Evolutionary conservation across 2,113 vertebrate species (phyloP).

Genomic region (Notothenia coriiceps): DNA sequence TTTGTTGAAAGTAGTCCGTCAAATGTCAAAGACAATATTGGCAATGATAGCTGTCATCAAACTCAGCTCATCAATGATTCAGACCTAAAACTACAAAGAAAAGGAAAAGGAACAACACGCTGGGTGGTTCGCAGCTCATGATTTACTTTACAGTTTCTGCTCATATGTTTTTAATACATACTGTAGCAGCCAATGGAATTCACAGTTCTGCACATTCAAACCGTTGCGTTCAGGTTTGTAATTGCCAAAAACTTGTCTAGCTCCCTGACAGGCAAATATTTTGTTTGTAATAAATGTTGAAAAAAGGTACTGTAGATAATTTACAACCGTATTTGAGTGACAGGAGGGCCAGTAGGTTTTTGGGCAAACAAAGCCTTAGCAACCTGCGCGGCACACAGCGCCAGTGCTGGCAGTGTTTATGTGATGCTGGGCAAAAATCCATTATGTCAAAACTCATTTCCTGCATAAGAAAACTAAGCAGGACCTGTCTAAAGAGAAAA

Average conservation of each 20-base stretch:
- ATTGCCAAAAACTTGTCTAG: constrained; percentile 25
- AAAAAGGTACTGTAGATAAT: constrained; percentile 53
- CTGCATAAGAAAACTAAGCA: constrained; percentile 83
- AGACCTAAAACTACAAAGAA: constrained; percentile 42
- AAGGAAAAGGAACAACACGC: constrained; percentile 29
- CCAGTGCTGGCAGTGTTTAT: constrained; percentile 72
- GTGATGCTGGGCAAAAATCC: constrained; percentile 83
- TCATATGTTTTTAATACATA: constrained; percentile 26
- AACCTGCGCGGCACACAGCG: constrained; percentile 58
- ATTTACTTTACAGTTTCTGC: constrained; percentile 21
- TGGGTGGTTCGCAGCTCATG: constrained; percentile 2
- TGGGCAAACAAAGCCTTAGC: constrained; percentile 73
- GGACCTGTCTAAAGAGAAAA: constrained; percentile 73
- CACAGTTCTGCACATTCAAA: constrained; percentile 23
- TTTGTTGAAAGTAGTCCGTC: constrained; percentile 48
- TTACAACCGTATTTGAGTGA: constrained; percentile 65
- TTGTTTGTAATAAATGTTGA: constrained; percentile 21
- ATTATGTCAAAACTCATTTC: constrained; percentile 88
- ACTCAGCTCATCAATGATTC: constrained; percentile 42
- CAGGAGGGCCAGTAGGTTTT: constrained; percentile 53
- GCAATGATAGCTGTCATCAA: constrained; percentile 53
- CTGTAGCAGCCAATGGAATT: constrained; percentile 8
- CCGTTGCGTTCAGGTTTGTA: background rate
- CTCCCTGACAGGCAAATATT: constrained; percentile 39
- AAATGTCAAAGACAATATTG: constrained; percentile 46